A percentile compares a stretch with the other conserved stretches of the same genome.
phyloP scores from a whole-genome alignment of 2,113 vertebrate species.

The Actenoides hombroni region DNA sequence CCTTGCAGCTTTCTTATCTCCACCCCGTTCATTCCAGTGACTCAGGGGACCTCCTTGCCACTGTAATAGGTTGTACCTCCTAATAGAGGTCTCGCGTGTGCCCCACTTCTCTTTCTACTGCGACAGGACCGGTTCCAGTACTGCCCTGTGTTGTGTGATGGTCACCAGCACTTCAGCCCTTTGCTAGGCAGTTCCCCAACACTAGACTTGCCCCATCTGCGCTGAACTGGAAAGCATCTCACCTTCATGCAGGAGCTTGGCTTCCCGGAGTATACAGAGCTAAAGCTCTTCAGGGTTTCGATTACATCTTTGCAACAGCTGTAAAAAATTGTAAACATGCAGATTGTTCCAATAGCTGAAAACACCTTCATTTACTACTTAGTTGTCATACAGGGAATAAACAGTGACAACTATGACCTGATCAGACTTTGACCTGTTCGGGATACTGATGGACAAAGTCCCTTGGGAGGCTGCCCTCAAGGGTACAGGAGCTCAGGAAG shows the following conservation, averaged over 20 bases:
- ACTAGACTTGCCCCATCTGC: not conserved
- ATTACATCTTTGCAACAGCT: slow-evolving; percentile 15
- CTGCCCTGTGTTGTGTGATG: not conserved
- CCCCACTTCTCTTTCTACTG: not conserved
- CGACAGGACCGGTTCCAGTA: not conserved
- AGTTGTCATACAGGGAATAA: not conserved
- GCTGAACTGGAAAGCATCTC: not conserved
- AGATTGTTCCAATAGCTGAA: slow-evolving; percentile 2
- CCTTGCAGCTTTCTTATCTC: not conserved
- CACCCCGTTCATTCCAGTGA: not conserved
- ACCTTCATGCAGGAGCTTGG: not conserved
- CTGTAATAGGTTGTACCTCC: not conserved
- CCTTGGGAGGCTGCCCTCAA: too few species aligned
- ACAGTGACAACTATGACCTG: not conserved
- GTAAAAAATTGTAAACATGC: slow-evolving; percentile 40
- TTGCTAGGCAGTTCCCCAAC: not conserved
- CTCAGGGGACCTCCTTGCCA: not conserved
- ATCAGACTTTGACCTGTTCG: too few species aligned
- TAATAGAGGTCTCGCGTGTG: not conserved
- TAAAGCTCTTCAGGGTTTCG: slow-evolving; percentile 26
- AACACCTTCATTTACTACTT: not conserved
- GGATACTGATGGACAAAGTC: too few species aligned
- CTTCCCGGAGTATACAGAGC: not conserved
- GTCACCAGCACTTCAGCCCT: not conserved
- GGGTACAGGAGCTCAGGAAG: too few species aligned